Conservation (phyloP, 1,140 invertebrate genomes). For the Nasonia longicornis region DNA sequence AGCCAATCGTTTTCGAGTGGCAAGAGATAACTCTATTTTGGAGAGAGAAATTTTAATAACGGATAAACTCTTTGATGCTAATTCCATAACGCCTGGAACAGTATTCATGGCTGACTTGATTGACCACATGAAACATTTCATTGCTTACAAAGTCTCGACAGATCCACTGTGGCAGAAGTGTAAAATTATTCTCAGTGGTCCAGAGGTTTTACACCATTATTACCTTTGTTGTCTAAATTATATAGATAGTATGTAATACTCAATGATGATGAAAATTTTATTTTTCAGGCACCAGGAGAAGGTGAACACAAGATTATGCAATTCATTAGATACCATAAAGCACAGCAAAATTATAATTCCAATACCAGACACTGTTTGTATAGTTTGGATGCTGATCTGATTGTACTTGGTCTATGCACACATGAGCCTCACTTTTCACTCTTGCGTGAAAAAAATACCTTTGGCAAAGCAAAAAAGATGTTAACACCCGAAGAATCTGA, state of each 20-base stretch:
- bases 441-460: constrained; percentile 90
- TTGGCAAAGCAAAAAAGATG: constrained; percentile 75
- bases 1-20: constrained; percentile 85
- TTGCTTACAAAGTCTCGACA: constrained; percentile 86
- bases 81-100: constrained; percentile 96
- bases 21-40: constrained; percentile 81
- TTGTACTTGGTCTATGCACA: constrained; percentile 92
- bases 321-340: constrained; percentile 89
- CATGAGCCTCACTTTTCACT: constrained; percentile 94
- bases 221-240: not conserved
- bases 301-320: constrained; percentile 99
- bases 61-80: constrained; percentile 76
- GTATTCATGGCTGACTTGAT: constrained; percentile 91
- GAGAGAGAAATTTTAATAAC: constrained; percentile 81
- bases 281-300: constrained; percentile 88
- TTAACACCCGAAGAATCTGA: constrained; percentile 87
- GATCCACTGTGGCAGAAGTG: constrained; percentile 87
- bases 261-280: not conserved
- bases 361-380: constrained; percentile 95
- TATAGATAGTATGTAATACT: too few relatives aligned
- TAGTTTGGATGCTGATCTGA: constrained; percentile 95
- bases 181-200: constrained; percentile 83
- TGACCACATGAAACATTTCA: constrained; percentile 87
- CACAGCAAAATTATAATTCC: constrained; percentile 84
- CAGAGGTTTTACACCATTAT: constrained; percentile 73